phyloP scores from a whole-genome alignment of 2,888 invertebrate species.

The Kryphioiulus occultus region DNA sequence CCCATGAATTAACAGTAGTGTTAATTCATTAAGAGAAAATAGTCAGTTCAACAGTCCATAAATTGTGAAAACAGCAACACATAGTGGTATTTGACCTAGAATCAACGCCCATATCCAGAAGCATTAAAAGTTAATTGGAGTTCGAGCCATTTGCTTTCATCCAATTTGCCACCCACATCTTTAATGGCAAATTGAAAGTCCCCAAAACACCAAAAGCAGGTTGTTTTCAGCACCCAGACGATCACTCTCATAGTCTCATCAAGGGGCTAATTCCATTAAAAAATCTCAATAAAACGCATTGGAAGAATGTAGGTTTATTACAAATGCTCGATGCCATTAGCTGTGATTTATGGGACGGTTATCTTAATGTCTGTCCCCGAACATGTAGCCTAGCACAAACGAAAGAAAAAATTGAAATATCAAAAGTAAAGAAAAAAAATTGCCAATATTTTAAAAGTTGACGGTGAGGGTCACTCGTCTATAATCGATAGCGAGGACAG shows the following conservation, averaged over 20 bases:
- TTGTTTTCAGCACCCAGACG: background rate
- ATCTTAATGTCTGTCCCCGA: background rate
- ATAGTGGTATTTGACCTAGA: slow-evolving; percentile 17
- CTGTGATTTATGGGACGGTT: background rate
- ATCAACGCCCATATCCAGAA: slow-evolving; percentile 36
- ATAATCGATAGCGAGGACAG: slow-evolving; percentile 39
- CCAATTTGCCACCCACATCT: slow-evolving; percentile 29
- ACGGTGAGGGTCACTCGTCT: slow-evolving; percentile 39
- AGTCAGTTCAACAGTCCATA: background rate
- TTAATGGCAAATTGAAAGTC: background rate
- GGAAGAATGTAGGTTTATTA: slow-evolving; percentile 24
- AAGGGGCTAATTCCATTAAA: background rate
- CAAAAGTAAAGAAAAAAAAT: background rate
- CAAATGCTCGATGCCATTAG: slow-evolving; percentile 6
- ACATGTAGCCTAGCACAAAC: background rate
- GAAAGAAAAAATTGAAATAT: background rate
- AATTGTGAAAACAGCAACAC: background rate
- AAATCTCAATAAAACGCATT: background rate
- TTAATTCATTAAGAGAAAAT: background rate
- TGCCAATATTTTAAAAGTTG: slow-evolving; percentile 25
- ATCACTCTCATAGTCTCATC: background rate
- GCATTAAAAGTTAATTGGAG: slow-evolving; percentile 6
- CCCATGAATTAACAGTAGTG: background rate
- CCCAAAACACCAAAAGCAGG: slow-evolving; percentile 6
- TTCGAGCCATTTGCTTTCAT: slow-evolving; percentile 12